Conservation (phyloP, 2,797 vertebrate species). For the Mionectes olivaceus region DNA sequence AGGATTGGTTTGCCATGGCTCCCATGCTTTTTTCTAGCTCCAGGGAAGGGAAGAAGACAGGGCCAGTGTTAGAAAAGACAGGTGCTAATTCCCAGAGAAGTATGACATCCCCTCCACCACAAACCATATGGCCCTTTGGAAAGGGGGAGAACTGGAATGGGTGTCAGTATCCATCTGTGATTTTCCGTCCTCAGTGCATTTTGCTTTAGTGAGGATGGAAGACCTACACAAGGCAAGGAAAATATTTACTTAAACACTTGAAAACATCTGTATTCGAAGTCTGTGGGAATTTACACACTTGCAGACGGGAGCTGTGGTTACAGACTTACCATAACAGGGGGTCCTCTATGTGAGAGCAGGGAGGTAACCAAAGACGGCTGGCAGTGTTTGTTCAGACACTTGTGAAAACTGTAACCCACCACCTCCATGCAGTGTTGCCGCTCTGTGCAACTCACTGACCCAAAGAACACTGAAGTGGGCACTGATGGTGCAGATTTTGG, state of each 20-base stretch:
- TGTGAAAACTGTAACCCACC: not conserved
- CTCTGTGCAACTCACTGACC: not conserved
- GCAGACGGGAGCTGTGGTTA: not conserved
- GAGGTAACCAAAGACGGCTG: not conserved
- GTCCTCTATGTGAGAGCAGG: not conserved
- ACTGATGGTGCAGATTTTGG: not conserved
- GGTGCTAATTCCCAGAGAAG: not conserved
- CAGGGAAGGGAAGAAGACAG: not conserved
- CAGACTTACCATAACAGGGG: not conserved
- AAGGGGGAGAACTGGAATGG: not conserved
- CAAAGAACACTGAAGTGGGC: not conserved
- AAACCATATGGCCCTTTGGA: not conserved
- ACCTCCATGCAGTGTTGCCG: not conserved
- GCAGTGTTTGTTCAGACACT: not conserved
- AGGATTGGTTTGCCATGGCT: not conserved
- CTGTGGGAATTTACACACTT: not conserved
- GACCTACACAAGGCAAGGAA: not conserved
- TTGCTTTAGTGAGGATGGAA: not conserved
- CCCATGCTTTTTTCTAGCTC: not conserved
- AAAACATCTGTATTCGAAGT: not conserved
- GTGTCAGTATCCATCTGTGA: not conserved
- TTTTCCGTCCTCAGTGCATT: not conserved
- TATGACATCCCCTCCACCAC: not conserved
- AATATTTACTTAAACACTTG: not conserved
- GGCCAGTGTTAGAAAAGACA: not conserved